These are phyloP conservation scores for Frankliniella fusca DNA, from an alignment of 2,888 invertebrate species.

Conservation along the genomic window DNA sequence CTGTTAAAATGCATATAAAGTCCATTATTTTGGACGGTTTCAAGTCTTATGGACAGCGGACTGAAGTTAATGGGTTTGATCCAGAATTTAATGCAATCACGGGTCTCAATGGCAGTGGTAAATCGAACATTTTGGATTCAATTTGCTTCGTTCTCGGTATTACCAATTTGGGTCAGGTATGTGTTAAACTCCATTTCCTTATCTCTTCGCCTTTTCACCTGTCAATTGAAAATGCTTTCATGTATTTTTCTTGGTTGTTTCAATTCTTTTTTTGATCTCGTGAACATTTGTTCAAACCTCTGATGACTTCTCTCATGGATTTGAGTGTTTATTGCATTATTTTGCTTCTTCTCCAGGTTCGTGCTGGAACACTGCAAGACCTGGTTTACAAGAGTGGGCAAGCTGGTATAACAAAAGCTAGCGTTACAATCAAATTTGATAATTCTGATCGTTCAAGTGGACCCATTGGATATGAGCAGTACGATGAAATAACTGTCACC, in stretches of 20 bases:
- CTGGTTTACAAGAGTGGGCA: conserved; percentile 97
- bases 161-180: conserved; percentile 83
- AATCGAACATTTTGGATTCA: conserved; percentile 94
- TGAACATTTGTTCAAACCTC: not conserved
- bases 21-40: conserved; percentile 92
- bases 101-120: conserved; percentile 95
- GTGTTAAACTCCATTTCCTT: conserved; percentile 38
- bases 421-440: conserved; percentile 93
- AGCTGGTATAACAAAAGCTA: conserved; percentile 91
- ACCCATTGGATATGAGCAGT: conserved; percentile 87
- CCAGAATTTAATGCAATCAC: conserved; percentile 96
- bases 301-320: not conserved
- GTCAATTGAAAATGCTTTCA: conserved; percentile 11
- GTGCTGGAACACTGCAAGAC: conserved; percentile 86
- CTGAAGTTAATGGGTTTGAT: conserved; percentile 90
- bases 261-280: not conserved
- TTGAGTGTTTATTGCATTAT: not conserved
- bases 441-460: conserved; percentile 75
- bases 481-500: conserved; percentile 86
- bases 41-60: conserved; percentile 92
- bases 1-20: conserved; percentile 76
- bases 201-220: conserved; percentile 18
- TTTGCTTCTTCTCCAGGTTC: conserved; percentile 59
- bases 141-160: conserved; percentile 98
- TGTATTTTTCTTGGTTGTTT: conserved; percentile 14